Evolutionary conservation across 2,888 invertebrate species (phyloP).

Genomic region (Syrista parreyssii): DNA sequence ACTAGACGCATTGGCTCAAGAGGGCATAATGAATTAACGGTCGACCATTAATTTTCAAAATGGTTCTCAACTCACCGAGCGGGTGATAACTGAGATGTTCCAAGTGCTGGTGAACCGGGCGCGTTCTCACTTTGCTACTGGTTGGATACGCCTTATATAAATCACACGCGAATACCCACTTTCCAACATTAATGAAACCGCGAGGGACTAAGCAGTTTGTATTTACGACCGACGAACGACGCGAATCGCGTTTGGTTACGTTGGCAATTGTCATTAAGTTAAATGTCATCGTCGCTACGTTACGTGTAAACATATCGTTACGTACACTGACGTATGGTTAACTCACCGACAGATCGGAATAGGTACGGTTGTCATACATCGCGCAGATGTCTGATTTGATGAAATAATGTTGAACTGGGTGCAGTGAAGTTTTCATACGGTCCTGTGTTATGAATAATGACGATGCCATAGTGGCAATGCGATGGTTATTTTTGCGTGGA

Average conservation of each 20-base stretch:
- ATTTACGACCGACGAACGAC: not conserved
- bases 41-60: slow-evolving; percentile 36
- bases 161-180: not conserved
- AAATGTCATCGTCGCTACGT: not conserved
- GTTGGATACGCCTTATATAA: not conserved
- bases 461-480: not conserved
- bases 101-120: not conserved
- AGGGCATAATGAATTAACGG: slow-evolving; percentile 34
- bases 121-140: not conserved
- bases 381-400: not conserved
- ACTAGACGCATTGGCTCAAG: not conserved
- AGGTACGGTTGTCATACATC: not conserved
- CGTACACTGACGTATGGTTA: not conserved
- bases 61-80: slow-evolving; percentile 28
- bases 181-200: slow-evolving; percentile 4
- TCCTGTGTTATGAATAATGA: not conserved
- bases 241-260: not conserved
- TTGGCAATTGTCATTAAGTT: not conserved
- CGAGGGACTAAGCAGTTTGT: slow-evolving; percentile 8
- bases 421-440: not conserved
- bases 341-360: not conserved
- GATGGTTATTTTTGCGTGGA: not conserved
- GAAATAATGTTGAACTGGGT: not conserved
- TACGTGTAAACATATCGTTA: not conserved
- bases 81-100: not conserved